Evolutionary conservation across 2,797 vertebrate genomes (phyloP).

Genomic region (Chelidonichthys spinosus): DNA sequence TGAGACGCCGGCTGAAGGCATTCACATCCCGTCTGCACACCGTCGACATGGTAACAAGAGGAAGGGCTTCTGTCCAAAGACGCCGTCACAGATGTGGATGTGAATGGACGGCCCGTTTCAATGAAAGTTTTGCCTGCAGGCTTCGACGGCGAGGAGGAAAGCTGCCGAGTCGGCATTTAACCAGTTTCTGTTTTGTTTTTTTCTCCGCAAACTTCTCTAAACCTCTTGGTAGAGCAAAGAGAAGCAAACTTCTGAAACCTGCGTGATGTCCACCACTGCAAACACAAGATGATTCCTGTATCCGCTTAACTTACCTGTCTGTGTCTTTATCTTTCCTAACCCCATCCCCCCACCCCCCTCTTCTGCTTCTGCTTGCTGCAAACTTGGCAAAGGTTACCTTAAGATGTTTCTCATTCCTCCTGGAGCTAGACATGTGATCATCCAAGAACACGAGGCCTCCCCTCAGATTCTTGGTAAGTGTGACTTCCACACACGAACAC

Average conservation of each 20-base stretch:
- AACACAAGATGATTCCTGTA: conserved; percentile 44
- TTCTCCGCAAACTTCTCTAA: conserved; percentile 13
- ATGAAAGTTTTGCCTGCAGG: conserved; percentile 46
- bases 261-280: conserved; percentile 84
- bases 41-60: neutral
- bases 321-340: conserved; percentile 86
- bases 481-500: conserved; percentile 33
- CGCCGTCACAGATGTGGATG: conserved; percentile 21
- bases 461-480: conserved; percentile 99
- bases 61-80: too few relatives aligned
- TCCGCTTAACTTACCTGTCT: conserved; percentile 79
- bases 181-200: neutral
- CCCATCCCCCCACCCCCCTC: conserved; percentile 17
- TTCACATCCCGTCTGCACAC: conserved; percentile 44
- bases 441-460: conserved; percentile 98
- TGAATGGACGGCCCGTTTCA: conserved; percentile 66
- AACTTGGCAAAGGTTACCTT: conserved; percentile 94
- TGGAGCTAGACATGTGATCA: conserved; percentile 96
- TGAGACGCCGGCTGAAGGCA: conserved; percentile 66
- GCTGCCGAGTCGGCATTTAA: conserved; percentile 20
- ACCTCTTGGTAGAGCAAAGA: conserved; percentile 69
- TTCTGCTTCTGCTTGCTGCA: conserved; percentile 35
- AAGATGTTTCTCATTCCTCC: conserved; percentile 99
- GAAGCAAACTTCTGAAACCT: conserved; percentile 54
- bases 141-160: conserved; percentile 35